A percentile compares a stretch with the other conserved stretches of the same genome.
phyloP scores from a whole-genome alignment of 2,888 invertebrate species.

The Rambutsinella grinnellia region DNA sequence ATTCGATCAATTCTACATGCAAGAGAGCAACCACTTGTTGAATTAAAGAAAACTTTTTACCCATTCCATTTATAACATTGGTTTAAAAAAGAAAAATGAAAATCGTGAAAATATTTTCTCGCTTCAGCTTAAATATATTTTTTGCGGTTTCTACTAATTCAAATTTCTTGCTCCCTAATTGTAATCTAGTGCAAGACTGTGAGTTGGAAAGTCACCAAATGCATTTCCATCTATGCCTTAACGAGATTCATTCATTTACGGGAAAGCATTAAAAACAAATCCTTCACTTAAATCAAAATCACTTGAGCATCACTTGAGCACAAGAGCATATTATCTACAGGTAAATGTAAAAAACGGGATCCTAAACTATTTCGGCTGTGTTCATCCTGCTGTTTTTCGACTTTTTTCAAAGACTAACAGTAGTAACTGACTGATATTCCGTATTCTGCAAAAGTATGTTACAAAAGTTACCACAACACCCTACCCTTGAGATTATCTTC shows the following conservation, averaged over 20 bases:
- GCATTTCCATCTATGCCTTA: not conserved
- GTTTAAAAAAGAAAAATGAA: not conserved
- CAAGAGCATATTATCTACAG: conserved; percentile 14
- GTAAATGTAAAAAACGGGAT: conserved; percentile 54
- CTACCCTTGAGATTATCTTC: conserved; percentile 14
- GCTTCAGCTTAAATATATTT: not conserved
- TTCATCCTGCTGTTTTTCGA: not conserved
- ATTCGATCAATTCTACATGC: not conserved
- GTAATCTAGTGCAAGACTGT: not conserved
- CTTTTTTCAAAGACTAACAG: conserved; percentile 11
- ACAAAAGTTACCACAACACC: conserved; percentile 2
- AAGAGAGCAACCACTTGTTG: not conserved
- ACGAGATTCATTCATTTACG: not conserved
- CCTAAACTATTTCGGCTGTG: conserved; percentile 42
- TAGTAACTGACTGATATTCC: not conserved
- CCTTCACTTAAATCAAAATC: conserved; percentile 13
- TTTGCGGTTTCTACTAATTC: not conserved
- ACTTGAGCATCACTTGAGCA: conserved; percentile 25
- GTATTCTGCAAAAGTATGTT: not conserved
- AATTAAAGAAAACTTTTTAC: not conserved
- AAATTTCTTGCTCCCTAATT: not conserved
- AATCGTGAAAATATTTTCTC: not conserved
- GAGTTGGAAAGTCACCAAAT: not conserved
- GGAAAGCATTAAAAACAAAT: not conserved
- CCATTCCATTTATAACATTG: not conserved